Evolutionary conservation across 2,888 invertebrate species (phyloP), one percentile per base, ranked within the genome.

Genomic region (Cylloceria caligata): DNA sequence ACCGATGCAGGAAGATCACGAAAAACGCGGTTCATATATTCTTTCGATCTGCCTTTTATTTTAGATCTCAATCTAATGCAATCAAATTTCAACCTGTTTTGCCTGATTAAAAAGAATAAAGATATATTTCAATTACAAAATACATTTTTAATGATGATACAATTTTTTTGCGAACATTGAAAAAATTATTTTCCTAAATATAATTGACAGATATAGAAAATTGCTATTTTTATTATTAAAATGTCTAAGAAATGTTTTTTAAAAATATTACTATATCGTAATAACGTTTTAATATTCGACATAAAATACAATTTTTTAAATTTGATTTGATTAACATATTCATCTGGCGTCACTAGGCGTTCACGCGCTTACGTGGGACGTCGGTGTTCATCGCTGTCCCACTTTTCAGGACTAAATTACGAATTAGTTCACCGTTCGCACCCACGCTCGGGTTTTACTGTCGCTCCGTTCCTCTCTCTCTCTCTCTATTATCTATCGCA

Each of bases 331-430:
- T 30, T n/a, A 27, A 13, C 24, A 57, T 62, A 11, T 42, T 11
- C 24, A 5, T 45, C 3, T 42, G 24, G 30, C 21, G 30, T 62
- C 16, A 19, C 27, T 19, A 73, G 42, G 19, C 36, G 13, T 57
- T 57, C 30, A 30, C 36, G 73, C 45, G 36, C 39, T 62, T 47
- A 65, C 49, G 69, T 69, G 78, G 73, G 55, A 52, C n/a, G 55
- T 34, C 36, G 27, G 30, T 64, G 62, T 76, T 81, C 64, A 81
- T 73, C 62, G 76, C 19, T 60, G 81, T 72, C 21, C 76, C 67
- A 83, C 72, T 77, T 81, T 77, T 77, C 81, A 77, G 73, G 81
- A 77, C 69, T 78, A 81, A 65, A 65, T 81, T 69, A 68, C 65
- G 45, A 81, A 83, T 83, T 77, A 69, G 76, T 27, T 73, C 64